phyloP scores from a whole-genome alignment of 2,113 vertebrate species.

The Manacus vitellinus region DNA sequence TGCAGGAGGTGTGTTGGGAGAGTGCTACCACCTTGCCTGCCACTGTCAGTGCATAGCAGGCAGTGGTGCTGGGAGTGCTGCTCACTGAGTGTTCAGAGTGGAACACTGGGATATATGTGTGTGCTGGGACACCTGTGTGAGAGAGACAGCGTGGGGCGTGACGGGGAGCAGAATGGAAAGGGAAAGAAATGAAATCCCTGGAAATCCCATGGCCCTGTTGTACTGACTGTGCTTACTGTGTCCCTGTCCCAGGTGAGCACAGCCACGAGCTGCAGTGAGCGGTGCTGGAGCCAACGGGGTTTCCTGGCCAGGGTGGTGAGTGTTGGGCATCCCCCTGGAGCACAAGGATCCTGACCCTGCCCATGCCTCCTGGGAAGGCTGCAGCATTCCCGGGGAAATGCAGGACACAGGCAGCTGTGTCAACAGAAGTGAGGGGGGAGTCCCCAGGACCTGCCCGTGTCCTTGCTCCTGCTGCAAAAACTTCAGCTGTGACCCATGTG shows the following conservation, averaged over 20 bases:
- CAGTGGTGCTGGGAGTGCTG: background rate
- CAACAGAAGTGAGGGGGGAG: background rate
- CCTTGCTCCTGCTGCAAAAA: background rate
- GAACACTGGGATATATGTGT: background rate
- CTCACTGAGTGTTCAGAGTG: rapidly evolving
- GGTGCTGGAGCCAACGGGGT: background rate
- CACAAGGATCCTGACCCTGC: background rate
- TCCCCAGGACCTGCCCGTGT: rapidly evolving
- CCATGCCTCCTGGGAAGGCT: background rate
- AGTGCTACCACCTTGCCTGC: rapidly evolving
- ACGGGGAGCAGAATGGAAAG: background rate
- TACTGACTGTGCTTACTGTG: background rate
- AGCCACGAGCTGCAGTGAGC: rapidly evolving
- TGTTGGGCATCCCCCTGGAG: rapidly evolving
- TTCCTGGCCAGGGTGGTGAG: rapidly evolving
- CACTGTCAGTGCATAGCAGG: rapidly evolving
- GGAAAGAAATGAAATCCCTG: background rate
- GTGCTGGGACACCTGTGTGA: rapidly evolving
- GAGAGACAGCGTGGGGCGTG: rapidly evolving
- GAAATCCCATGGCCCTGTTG: background rate
- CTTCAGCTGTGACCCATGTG: background rate
- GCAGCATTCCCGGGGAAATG: background rate
- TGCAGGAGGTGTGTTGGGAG: background rate
- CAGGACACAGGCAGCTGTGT: background rate
- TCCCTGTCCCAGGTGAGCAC: background rate